A percentile compares a stretch with the other conserved stretches of the same genome.
These are phyloP conservation scores for Tenebrio molitor DNA, from an alignment of 1,140 invertebrate genomes.

Conservation along the genomic window DNA sequence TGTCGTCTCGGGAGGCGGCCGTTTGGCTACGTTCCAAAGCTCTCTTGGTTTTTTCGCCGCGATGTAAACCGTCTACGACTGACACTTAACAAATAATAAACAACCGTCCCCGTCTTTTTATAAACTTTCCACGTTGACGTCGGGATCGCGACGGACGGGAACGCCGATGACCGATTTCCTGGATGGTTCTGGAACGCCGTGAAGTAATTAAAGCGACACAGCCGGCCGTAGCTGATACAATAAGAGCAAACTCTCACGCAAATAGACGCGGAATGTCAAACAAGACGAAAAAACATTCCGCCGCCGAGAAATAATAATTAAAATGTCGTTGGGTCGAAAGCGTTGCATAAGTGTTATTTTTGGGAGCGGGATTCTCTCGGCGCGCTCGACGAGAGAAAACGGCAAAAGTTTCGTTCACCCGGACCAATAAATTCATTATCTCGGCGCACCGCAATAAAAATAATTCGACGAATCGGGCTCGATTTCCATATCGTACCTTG, in stretches of 20 bases:
- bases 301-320: conserved; percentile 20
- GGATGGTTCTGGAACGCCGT: not conserved
- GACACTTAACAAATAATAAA: conserved; percentile 21
- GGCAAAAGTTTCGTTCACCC: too few species aligned
- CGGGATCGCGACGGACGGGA: too few species aligned
- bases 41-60: not conserved
- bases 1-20: not conserved
- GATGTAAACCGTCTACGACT: not conserved
- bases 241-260: conserved; percentile 21
- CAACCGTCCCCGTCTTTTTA: not conserved
- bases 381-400: too few species aligned
- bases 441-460: not conserved
- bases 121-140: too few species aligned
- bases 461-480: conserved; percentile 1
- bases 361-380: not conserved
- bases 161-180: too few species aligned
- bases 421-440: conserved; percentile 41
- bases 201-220: conserved; percentile 35
- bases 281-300: conserved; percentile 27
- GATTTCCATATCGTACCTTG: conserved; percentile 42
- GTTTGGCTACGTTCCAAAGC: not conserved
- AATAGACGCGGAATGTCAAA: conserved; percentile 32
- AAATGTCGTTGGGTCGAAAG: conserved; percentile 32
- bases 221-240: conserved; percentile 11
- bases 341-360: conserved; percentile 38